Percentiles rank a stretch among this genome's conserved stretches.
Conservation (phyloP, 2,113 vertebrate genomes). For the Empidonax traillii region DNA sequence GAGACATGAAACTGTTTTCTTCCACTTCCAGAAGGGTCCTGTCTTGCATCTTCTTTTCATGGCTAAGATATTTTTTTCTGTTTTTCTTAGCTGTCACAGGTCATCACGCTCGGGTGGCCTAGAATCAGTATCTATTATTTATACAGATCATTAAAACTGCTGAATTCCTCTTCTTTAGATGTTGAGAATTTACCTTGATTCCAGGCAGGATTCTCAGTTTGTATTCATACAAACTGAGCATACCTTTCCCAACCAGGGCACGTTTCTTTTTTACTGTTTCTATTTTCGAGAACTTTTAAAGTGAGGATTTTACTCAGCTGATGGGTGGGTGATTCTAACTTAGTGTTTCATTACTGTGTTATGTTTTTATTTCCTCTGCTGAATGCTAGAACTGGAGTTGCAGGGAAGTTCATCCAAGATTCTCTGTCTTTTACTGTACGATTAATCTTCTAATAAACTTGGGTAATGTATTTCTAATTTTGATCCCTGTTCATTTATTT, state of each 20-base stretch:
- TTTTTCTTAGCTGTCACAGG: constrained; percentile 29
- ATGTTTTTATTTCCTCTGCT: constrained; percentile 41
- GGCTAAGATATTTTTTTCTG: background rate
- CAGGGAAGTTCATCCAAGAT: constrained; percentile 47
- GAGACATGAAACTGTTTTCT: background rate
- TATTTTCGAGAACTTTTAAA: background rate
- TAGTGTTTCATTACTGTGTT: constrained; percentile 28
- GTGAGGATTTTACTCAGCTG: background rate
- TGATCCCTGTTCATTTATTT: constrained; percentile 4
- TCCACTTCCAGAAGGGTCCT: background rate
- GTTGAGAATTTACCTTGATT: background rate
- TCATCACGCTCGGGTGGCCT: background rate
- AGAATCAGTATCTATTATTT: background rate
- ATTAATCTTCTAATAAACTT: constrained; percentile 41
- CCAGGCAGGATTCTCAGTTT: constrained; percentile 7
- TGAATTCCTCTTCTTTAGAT: background rate
- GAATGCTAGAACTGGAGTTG: background rate
- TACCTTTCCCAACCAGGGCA: background rate
- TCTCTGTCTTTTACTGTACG: background rate
- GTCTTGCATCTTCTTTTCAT: background rate
- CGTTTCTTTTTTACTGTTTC: background rate
- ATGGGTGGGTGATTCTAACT: background rate
- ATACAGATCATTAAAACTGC: background rate
- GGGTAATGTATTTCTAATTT: constrained; percentile 46
- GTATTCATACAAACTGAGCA: background rate